Conservation (phyloP, 2,113 vertebrate genomes). For the Hemicordylus capensis region DNA sequence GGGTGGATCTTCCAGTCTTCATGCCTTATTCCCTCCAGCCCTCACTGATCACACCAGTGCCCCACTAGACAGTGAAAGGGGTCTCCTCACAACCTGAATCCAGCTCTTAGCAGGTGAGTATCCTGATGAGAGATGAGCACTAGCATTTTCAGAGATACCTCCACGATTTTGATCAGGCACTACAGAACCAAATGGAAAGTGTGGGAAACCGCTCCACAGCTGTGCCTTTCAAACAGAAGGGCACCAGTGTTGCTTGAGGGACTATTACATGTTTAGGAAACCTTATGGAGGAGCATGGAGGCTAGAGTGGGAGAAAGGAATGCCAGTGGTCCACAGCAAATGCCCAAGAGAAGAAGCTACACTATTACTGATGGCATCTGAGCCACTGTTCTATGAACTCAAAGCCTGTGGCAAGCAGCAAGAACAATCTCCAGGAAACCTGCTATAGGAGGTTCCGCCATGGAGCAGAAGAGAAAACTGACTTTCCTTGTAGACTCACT, state of each 20-base stretch:
- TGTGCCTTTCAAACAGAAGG: neutral
- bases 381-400: conserved; percentile 9
- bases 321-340: too few species aligned
- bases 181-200: neutral
- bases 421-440: conserved; percentile 29
- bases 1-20: neutral
- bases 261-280: neutral
- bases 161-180: neutral
- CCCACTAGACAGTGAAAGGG: neutral
- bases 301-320: neutral
- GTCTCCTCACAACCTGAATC: neutral
- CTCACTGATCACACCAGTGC: neutral
- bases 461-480: conserved; percentile 57
- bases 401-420: conserved; percentile 33
- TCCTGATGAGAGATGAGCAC: neutral
- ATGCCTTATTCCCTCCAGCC: neutral
- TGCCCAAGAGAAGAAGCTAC: neutral
- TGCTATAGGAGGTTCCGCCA: conserved; percentile 52
- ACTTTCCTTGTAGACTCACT: conserved; percentile 52
- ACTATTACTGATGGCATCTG: conserved; percentile 10
- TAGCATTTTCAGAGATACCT: too few species aligned
- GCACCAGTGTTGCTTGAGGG: neutral
- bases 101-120: neutral
- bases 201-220: too few species aligned
- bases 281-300: too few species aligned